Evolutionary conservation across 2,113 vertebrate genomes (phyloP).

Genomic region (Pachypanchax playfairii): DNA sequence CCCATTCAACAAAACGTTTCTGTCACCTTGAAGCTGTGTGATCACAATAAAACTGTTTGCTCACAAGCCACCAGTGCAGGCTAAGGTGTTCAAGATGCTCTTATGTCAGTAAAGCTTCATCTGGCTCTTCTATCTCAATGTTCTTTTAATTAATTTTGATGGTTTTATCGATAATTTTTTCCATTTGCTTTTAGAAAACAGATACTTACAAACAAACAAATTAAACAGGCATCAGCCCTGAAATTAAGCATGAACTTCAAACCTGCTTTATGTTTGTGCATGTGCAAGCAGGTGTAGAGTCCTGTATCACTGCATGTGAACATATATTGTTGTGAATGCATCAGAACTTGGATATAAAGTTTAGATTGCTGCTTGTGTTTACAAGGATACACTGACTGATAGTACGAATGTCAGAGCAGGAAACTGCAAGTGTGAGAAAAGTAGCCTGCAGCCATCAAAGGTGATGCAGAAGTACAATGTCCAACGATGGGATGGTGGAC

Average conservation of each 20-base stretch:
- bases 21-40: conserved; percentile 34
- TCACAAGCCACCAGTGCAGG: conserved; percentile 24
- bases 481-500: conserved; percentile 54
- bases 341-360: conserved; percentile 1
- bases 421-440: conserved; percentile 39
- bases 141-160: conserved; percentile 58
- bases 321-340: not conserved
- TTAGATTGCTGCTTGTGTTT: conserved; percentile 10
- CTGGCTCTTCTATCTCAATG: conserved; percentile 38
- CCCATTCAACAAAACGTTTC: conserved; percentile 39
- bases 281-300: conserved; percentile 2
- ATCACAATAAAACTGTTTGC: conserved; percentile 44
- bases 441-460: conserved; percentile 57
- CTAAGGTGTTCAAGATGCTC: conserved; percentile 58
- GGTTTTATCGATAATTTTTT: conserved; percentile 52
- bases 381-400: conserved; percentile 49
- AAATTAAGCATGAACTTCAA: conserved; percentile 14
- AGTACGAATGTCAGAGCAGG: conserved; percentile 20
- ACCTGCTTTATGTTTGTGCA: conserved; percentile 6
- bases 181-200: conserved; percentile 50
- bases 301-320: not conserved
- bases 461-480: no score
- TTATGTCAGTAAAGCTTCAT: conserved; percentile 43
- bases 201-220: no score
- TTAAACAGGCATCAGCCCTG: no score